Conservation (phyloP, 2,113 vertebrate genomes). For the Eretmochelys imbricata region DNA sequence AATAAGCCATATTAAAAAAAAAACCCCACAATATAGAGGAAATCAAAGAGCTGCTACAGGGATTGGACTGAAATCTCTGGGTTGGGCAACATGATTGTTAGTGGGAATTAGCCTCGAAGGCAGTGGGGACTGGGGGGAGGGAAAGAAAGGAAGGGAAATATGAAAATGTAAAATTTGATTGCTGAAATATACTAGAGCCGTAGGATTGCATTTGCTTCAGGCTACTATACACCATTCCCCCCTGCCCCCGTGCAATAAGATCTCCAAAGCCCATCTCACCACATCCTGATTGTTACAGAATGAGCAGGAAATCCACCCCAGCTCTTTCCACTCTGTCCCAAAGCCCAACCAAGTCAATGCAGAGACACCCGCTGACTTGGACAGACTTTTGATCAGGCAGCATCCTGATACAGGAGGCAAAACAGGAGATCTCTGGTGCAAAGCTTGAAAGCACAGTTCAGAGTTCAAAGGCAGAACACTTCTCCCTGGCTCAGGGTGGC, state of each 20-base stretch:
- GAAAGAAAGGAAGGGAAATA: not conserved
- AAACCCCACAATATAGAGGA: constrained; percentile 41
- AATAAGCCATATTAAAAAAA: not conserved
- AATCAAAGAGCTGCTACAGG: constrained; percentile 42
- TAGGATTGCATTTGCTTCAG: not conserved
- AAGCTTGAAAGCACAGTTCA: not conserved
- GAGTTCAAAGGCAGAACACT: not conserved
- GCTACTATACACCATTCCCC: not conserved
- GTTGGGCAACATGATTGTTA: not conserved
- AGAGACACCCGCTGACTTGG: not conserved
- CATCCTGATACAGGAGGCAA: not conserved
- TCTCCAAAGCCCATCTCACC: not conserved
- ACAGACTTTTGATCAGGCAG: not conserved
- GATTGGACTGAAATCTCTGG: not conserved
- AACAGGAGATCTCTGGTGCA: not conserved
- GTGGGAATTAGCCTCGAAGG: not conserved
- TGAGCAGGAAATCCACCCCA: not conserved
- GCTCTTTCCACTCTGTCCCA: not conserved
- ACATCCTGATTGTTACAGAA: not conserved
- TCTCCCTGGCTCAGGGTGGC: not conserved
- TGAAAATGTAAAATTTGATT: not conserved
- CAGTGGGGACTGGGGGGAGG: not conserved
- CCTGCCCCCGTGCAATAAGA: not conserved
- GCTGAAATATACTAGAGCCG: not conserved
- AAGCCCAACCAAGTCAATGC: not conserved